These are phyloP conservation scores for Bettongia penicillata DNA, from an alignment of 2,113 vertebrate species.

Conservation along the genomic window DNA sequence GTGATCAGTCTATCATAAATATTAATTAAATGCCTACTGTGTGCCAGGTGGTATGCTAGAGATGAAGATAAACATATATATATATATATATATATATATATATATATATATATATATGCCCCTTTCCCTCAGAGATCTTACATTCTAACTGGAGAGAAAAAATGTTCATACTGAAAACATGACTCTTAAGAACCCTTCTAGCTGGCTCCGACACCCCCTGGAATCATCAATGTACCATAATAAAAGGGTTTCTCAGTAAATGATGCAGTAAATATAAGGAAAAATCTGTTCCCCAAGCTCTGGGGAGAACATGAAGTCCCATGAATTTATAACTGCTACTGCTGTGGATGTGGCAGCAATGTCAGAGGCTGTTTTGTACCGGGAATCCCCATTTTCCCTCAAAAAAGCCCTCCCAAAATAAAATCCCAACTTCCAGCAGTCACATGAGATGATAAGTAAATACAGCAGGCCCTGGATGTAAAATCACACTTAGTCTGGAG, in stretches of 20 bases:
- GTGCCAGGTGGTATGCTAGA: not conserved
- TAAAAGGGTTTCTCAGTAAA: not conserved
- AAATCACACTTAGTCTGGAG: not conserved
- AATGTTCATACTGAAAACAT: not conserved
- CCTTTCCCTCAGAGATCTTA: not conserved
- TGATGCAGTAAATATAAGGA: not conserved
- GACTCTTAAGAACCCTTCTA: not conserved
- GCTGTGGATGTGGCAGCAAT: not conserved
- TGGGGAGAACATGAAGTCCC: accelerated
- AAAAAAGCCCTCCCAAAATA: not conserved
- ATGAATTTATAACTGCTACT: not conserved
- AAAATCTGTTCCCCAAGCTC: not conserved
- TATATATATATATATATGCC: not conserved
- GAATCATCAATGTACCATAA: not conserved
- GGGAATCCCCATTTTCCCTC: not conserved
- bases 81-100: not conserved
- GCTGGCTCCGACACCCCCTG: not conserved
- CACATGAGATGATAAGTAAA: not conserved
- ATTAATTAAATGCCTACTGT: not conserved
- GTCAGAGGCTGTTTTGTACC: not conserved
- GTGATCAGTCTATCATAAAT: not conserved
- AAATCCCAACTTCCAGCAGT: not conserved
- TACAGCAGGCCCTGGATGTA: not conserved
- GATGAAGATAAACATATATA: not conserved
- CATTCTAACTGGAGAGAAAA: not conserved